Conservation (phyloP, 2,888 invertebrate species). For the Petrolisthes manimaculis region DNA sequence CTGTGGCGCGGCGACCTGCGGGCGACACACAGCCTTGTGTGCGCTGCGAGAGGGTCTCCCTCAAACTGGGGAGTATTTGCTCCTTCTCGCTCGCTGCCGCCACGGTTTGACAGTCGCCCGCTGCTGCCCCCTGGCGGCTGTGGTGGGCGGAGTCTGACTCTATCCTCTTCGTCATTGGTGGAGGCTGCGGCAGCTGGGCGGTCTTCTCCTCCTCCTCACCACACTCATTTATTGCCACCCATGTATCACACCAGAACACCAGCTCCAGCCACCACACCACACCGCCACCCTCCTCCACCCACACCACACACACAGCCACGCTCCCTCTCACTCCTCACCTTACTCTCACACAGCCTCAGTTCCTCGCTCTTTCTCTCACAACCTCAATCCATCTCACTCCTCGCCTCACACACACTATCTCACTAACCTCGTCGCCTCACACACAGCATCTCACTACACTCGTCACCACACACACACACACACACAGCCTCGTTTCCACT, state of each 20-base stretch:
- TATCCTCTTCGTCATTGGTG: constrained; percentile 39
- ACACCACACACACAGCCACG: constrained; percentile 4
- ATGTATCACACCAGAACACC: constrained; percentile 59
- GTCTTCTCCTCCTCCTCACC: constrained; percentile 47
- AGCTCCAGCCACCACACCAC: constrained; percentile 35
- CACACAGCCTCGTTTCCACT: too few species aligned
- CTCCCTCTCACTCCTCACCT: constrained; percentile 5
- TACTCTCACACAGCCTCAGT: neutral
- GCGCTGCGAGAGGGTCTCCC: constrained; percentile 63
- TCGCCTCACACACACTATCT: neutral
- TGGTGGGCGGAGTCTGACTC: constrained; percentile 21
- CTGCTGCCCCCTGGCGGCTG: constrained; percentile 64
- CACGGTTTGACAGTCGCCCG: constrained; percentile 51
- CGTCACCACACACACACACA: neutral
- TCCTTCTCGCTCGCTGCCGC: constrained; percentile 48
- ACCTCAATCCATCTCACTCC: neutral
- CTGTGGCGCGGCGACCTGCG: constrained; percentile 30
- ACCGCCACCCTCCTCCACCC: constrained; percentile 35
- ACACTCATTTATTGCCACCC: constrained; percentile 62
- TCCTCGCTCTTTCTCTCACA: neutral
- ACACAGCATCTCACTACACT: constrained; percentile 8
- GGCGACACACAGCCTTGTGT: constrained; percentile 63
- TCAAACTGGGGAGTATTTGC: constrained; percentile 62
- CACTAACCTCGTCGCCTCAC: neutral
- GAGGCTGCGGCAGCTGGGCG: constrained; percentile 19